phyloP scores from a whole-genome alignment of 1,140 invertebrate species.

The Hyles vespertilio region DNA sequence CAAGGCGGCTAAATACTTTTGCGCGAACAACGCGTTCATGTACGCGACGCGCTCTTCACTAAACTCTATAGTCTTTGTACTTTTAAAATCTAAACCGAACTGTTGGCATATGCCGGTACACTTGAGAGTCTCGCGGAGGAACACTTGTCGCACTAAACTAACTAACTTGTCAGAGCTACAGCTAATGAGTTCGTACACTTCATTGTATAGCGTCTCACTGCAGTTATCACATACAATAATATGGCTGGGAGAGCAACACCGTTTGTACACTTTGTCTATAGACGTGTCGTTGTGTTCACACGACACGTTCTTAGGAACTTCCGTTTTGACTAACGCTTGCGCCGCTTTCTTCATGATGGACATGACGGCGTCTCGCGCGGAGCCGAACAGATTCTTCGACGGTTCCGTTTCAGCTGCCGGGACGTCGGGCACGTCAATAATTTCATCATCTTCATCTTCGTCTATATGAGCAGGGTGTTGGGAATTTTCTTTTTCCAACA shows the following conservation, averaged over 20 bases:
- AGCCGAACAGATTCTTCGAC: conserved; percentile 86
- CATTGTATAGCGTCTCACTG: conserved; percentile 79
- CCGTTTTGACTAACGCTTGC: conserved; percentile 84
- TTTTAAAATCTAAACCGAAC: conserved; percentile 79
- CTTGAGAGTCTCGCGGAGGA: conserved; percentile 76
- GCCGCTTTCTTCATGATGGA: conserved; percentile 93
- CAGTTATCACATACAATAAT: conserved; percentile 83
- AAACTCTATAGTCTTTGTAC: conserved; percentile 68
- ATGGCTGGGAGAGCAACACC: conserved; percentile 80
- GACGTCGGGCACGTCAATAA: conserved; percentile 72
- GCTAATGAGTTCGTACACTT: conserved; percentile 81
- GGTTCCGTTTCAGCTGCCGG: conserved; percentile 63
- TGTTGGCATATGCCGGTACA: conserved; percentile 75
- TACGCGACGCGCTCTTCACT: conserved; percentile 70
- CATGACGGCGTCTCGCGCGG: conserved; percentile 89
- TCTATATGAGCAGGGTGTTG: conserved; percentile 76
- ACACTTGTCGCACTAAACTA: conserved; percentile 74
- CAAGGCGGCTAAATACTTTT: conserved; percentile 83
- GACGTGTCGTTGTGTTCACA: conserved; percentile 62
- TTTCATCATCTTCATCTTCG: conserved; percentile 81
- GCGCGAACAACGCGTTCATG: conserved; percentile 78
- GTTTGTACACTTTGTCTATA: conserved; percentile 70
- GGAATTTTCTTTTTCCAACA: conserved; percentile 86
- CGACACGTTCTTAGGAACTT: conserved; percentile 75
- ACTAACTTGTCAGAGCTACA: conserved; percentile 77